Percentiles rank a stretch among this genome's conserved stretches.
phyloP scores from a whole-genome alignment of 30 jellyfish, hydroid and myxozoan genomes.

The Chrysaora quinquecirrha region DNA sequence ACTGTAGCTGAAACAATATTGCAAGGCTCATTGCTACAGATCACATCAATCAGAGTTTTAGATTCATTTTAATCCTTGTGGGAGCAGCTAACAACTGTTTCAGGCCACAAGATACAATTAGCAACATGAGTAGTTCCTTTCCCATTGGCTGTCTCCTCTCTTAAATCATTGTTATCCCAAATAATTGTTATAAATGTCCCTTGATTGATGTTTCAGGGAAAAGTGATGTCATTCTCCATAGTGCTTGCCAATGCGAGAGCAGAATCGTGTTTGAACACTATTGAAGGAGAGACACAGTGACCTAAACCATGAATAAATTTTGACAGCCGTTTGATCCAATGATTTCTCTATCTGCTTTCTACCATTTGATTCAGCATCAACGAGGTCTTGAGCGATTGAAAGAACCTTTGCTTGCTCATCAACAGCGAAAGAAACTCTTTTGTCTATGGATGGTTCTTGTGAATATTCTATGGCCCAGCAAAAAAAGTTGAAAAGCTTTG shows the following conservation, averaged over 20 bases:
- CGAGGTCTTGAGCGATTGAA: slow-evolving; percentile 65
- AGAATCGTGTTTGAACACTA: slow-evolving; percentile 61
- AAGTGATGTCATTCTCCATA: slow-evolving; percentile 20
- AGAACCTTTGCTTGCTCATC: slow-evolving; percentile 52
- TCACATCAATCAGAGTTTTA: too few species aligned
- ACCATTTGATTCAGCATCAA: slow-evolving; percentile 26
- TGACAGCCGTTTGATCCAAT: slow-evolving; percentile 40
- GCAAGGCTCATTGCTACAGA: too few species aligned
- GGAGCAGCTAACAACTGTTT: too few species aligned
- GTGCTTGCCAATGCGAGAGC: slow-evolving; percentile 43
- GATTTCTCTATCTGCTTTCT: slow-evolving; percentile 53
- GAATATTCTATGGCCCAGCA: slow-evolving; percentile 55
- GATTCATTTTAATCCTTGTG: too few species aligned
- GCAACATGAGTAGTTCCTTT: slow-evolving; percentile 71
- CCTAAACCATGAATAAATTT: slow-evolving; percentile 51
- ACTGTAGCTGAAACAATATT: too few species aligned
- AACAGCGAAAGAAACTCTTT: slow-evolving; percentile 19
- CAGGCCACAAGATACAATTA: too few species aligned
- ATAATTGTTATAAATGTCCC: slow-evolving; percentile 25
- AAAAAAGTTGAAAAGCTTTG: slow-evolving; percentile 16
- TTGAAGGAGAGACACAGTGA: slow-evolving; percentile 71
- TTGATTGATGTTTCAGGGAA: slow-evolving; percentile 36
- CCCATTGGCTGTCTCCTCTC: slow-evolving; percentile 61
- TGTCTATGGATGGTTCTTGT: slow-evolving; percentile 56
- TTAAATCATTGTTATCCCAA: slow-evolving; percentile 50